These are phyloP conservation scores for Chrysolina americana DNA, from an alignment of 2,888 invertebrate species.

Conservation along the genomic window DNA sequence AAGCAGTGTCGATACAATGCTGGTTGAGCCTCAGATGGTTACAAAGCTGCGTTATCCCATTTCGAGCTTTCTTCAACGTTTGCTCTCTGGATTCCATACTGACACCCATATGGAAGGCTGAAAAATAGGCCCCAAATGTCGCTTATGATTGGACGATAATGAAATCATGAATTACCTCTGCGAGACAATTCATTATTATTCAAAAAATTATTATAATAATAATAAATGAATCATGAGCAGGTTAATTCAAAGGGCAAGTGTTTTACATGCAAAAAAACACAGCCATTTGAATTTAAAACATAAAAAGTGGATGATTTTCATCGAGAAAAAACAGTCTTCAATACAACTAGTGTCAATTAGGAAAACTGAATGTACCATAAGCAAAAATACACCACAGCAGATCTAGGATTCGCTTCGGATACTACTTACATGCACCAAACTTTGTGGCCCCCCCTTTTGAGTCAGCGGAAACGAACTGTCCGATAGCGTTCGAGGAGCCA, in stretches of 20 bases:
- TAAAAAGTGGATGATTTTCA: too few species aligned
- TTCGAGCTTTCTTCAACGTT: conserved; percentile 89
- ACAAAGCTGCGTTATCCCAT: conserved; percentile 88
- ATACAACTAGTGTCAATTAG: too few species aligned
- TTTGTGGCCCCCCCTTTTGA: conserved; percentile 88
- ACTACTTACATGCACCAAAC: conserved; percentile 78
- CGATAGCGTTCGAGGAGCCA: conserved; percentile 90
- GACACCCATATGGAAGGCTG: conserved; percentile 84
- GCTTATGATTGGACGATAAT: neutral
- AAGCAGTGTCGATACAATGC: conserved; percentile 93
- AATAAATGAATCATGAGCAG: too few species aligned
- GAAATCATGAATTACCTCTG: neutral
- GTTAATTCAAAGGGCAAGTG: too few species aligned
- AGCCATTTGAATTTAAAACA: too few species aligned
- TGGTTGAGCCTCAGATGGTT: conserved; percentile 90
- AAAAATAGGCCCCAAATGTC: neutral
- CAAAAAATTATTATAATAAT: too few species aligned
- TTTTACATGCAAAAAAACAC: too few species aligned
- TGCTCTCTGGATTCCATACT: conserved; percentile 94
- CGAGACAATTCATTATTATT: too few species aligned
- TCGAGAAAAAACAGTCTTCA: too few species aligned
- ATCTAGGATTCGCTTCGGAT: conserved; percentile 20
- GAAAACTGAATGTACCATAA: too few species aligned
- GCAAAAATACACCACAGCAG: neutral
- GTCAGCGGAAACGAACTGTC: conserved; percentile 94